These are phyloP conservation scores for Lepidurus packardi DNA, from an alignment of 1,140 invertebrate species.

Conservation along the genomic window DNA sequence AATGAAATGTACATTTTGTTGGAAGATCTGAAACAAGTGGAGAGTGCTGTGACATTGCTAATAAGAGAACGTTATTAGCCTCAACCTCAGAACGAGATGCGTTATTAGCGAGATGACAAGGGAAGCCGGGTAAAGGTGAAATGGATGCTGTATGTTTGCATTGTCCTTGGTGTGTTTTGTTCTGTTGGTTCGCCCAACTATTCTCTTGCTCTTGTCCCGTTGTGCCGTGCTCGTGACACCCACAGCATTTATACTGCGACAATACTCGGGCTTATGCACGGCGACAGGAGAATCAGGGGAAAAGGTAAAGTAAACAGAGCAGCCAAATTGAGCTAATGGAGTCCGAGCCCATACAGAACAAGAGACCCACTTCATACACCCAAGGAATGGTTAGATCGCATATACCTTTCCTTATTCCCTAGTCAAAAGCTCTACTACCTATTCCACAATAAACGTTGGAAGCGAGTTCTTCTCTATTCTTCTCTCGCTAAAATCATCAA, in stretches of 20 bases:
- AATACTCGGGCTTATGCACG: neutral
- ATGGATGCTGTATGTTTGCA: conserved; percentile 12
- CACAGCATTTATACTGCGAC: neutral
- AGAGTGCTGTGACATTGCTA: neutral
- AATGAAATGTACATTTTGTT: neutral
- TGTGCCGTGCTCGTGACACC: neutral
- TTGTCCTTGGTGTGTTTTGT: neutral
- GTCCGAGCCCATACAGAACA: neutral
- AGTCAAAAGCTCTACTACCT: neutral
- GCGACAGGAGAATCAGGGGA: neutral
- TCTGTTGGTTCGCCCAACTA: conserved; percentile 12
- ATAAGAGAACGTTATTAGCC: neutral
- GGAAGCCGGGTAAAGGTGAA: neutral
- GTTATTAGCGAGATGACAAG: neutral
- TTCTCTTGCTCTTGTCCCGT: neutral
- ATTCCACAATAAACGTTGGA: neutral
- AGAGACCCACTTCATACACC: conserved; percentile 18
- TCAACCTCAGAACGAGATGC: neutral
- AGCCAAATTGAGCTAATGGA: conserved; percentile 22
- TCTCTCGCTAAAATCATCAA: neutral
- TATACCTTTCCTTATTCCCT: neutral
- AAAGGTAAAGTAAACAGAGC: conserved; percentile 9
- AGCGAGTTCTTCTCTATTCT: conserved; percentile 6
- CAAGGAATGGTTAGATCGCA: neutral
- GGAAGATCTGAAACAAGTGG: neutral